Conservation (phyloP, 2,113 vertebrate species). For the Pavo muticus region DNA sequence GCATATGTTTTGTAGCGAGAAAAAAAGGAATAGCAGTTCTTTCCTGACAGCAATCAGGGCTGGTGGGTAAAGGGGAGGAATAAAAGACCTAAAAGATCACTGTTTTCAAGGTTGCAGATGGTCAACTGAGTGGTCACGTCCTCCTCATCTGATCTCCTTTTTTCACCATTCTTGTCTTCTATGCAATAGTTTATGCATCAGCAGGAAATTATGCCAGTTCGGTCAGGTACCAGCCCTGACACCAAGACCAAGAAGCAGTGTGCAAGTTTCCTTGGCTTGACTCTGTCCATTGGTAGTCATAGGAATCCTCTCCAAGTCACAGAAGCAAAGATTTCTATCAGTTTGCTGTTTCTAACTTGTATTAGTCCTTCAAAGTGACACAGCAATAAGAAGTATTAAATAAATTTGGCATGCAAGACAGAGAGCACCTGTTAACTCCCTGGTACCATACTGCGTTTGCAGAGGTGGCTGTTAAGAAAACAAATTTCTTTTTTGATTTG, state of each 20-base stretch:
- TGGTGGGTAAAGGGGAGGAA: not conserved
- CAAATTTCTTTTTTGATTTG: conserved; percentile 59
- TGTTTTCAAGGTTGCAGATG: not conserved
- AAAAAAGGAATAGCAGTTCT: not conserved
- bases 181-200: not conserved
- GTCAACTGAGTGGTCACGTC: not conserved
- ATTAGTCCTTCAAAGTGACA: not conserved
- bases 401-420: conserved; percentile 44
- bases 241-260: not conserved
- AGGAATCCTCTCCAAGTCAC: not conserved
- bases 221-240: not conserved
- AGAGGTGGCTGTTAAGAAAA: conserved; percentile 63
- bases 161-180: not conserved
- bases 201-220: not conserved
- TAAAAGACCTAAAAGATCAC: not conserved
- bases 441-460: conserved; percentile 20
- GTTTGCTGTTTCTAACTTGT: not conserved
- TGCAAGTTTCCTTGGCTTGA: not conserved
- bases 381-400: not conserved
- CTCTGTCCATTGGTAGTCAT: not conserved
- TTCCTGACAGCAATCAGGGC: not conserved
- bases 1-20: not conserved
- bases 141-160: not conserved
- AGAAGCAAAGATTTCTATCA: not conserved
- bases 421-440: conserved; percentile 29